Evolutionary conservation across 2,888 invertebrate species (phyloP).

Genomic region (Hypsopygia costalis): DNA sequence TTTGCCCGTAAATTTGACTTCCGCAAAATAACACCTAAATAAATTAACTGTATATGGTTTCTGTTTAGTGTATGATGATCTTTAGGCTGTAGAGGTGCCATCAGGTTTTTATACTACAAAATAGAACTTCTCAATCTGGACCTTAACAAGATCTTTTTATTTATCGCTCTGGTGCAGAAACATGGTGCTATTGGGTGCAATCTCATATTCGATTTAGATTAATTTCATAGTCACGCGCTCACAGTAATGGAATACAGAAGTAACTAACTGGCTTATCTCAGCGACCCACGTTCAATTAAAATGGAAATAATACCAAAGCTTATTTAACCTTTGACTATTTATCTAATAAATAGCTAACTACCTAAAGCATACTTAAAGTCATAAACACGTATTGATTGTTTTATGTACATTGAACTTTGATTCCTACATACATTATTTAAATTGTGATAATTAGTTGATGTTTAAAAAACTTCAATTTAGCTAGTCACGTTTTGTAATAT

Average conservation of each 20-base stretch:
- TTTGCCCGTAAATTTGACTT: too few species aligned
- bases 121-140: too few species aligned
- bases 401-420: too few species aligned
- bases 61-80: too few species aligned
- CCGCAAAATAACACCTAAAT: too few species aligned
- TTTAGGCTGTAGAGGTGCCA: too few species aligned
- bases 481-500: not conserved
- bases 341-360: too few species aligned
- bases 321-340: conserved; percentile 5
- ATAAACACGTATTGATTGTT: not conserved
- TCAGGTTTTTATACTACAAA: too few species aligned
- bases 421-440: too few species aligned
- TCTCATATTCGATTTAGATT: conserved; percentile 17
- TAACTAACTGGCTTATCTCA: conserved; percentile 15
- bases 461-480: not conserved
- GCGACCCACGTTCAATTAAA: conserved; percentile 17
- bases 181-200: conserved; percentile 10
- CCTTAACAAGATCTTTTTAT: conserved; percentile 7
- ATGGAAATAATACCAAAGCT: conserved; percentile 7
- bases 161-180: conserved; percentile 3
- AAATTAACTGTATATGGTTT: too few species aligned
- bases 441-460: too few species aligned
- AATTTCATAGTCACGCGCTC: conserved; percentile 21
- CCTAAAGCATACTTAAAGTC: not conserved
- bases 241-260: conserved; percentile 18